Percentiles rank a stretch among this genome's conserved stretches.
Conservation (phyloP, 2,888 invertebrate species). For the Maniola hyperantus region DNA sequence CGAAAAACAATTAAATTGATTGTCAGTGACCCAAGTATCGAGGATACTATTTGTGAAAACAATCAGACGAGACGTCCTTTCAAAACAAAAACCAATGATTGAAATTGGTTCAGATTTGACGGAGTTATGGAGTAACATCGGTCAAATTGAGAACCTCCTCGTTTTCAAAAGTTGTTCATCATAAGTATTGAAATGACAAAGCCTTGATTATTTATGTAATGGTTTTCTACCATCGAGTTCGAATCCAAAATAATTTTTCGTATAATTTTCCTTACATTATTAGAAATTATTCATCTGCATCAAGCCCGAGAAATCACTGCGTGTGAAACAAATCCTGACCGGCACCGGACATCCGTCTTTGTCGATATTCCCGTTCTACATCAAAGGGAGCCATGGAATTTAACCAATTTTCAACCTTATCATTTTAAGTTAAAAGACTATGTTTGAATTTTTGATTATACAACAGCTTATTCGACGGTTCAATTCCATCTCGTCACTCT, state of each 20-base stretch:
- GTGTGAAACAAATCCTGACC: constrained; percentile 82
- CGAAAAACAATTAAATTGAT: no score
- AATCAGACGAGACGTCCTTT: no score
- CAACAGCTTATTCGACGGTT: constrained; percentile 56
- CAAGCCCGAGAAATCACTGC: constrained; percentile 59
- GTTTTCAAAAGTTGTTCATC: not conserved
- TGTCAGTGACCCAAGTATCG: no score
- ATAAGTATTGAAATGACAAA: no score
- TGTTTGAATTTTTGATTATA: constrained; percentile 42
- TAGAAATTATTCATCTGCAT: constrained; percentile 44
- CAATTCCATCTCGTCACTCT: constrained; percentile 69
- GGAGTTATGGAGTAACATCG: no score
- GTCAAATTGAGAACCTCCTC: no score
- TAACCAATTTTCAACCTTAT: constrained; percentile 68
- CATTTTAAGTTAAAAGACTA: constrained; percentile 46
- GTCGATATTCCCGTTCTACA: constrained; percentile 81
- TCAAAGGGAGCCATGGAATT: constrained; percentile 72
- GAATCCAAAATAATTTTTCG: not conserved
- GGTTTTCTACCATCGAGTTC: not conserved
- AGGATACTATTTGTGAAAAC: no score
- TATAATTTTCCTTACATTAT: constrained; percentile 14
- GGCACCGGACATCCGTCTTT: constrained; percentile 83
- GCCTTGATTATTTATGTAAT: not conserved
- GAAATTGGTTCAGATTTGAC: no score
- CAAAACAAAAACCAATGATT: no score